Base-by-base conservation (phyloP, 2,888 invertebrate species). In the Oxystoma pomonae region DNA sequence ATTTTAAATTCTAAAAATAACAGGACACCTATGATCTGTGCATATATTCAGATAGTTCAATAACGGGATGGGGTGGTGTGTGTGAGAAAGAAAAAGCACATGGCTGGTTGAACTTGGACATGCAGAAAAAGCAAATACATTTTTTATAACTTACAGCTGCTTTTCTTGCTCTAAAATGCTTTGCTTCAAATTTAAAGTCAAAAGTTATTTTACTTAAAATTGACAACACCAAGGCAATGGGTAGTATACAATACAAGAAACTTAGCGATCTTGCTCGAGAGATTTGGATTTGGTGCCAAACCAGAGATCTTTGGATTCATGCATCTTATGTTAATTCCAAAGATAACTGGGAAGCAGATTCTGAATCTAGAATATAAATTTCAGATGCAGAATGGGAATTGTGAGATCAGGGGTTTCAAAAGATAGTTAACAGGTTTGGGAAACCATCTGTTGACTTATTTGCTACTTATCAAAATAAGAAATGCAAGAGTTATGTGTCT, bases 241-340 rank as follows among this genome's bases (percentile, higher is more conserved):
- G n/a, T n/a, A n/a, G n/a, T 12, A 50, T 50, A 50, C 9, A 9
- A 50, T 50, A n/a, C 50, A 50, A 12, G 9, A 50, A 50, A 12
- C 50, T 9, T 12, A 50, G 9, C 12, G 50, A n/a, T 50, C n/a
- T n/a, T n/a, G 50, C n/a, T 50, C 50, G 50, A 12, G 9, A 50
- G 9, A 9, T n/a, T 50, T 12, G 9, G n/a, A 9, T 50, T 50
- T 12, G n/a, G 12, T 50, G 12, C 9, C n/a, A 12, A 50, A 20
- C 51, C 1, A 18, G 63, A 18, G 20, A 59, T n/a, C 19, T 65
- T n/a, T 67, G 9, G 5, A 58, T 67, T 22, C 58, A 60, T 56
- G 67, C 65, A 1, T 64, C 64, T 0, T 67, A 65, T 18, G 65
- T 65, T 0, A 60, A 17, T 5, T 63, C 65, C 0, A 12, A 55